Conservation (phyloP, 2,888 invertebrate genomes). For the Phanerotoma sp. region DNA sequence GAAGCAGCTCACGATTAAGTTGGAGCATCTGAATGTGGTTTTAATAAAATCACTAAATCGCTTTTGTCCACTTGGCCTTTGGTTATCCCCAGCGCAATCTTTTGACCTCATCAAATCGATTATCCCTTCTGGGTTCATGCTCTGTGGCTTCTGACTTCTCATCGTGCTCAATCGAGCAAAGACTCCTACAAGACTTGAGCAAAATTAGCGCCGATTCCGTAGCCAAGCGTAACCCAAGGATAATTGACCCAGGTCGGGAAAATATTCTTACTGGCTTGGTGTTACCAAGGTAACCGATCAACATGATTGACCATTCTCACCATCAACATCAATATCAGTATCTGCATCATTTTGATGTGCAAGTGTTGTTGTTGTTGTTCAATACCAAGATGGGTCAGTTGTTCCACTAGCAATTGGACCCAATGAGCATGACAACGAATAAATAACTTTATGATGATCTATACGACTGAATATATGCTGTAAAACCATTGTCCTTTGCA, state of each 20-base stretch:
- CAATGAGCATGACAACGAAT: constrained; percentile 16
- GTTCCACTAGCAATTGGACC: constrained; percentile 7
- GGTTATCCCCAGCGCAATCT: not conserved
- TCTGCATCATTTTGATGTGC: not conserved
- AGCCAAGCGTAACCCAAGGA: constrained; percentile 8
- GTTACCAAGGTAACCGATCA: constrained; percentile 2
- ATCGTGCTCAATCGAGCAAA: constrained; percentile 1
- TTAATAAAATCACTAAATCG: not conserved
- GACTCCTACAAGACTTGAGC: not conserved
- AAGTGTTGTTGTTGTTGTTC: too few relatives aligned
- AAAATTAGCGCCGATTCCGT: constrained; percentile 4
- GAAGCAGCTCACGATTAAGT: too few relatives aligned
- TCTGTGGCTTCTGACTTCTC: not conserved
- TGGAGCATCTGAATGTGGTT: too few relatives aligned
- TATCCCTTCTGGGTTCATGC: not conserved
- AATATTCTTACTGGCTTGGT: not conserved
- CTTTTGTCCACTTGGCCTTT: not conserved
- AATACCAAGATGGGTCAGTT: constrained; percentile 20
- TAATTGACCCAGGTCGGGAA: constrained; percentile 10
- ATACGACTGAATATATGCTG: not conserved
- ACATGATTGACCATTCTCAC: not conserved
- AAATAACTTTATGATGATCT: constrained; percentile 8
- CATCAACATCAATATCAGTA: too few relatives aligned
- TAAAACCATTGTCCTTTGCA: constrained; percentile 18
- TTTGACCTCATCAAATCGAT: constrained; percentile 12